Percentiles rank a stretch among this genome's conserved stretches.
phyloP scores from a whole-genome alignment of 2,888 invertebrate species.

The Plemyria rubiginata region DNA sequence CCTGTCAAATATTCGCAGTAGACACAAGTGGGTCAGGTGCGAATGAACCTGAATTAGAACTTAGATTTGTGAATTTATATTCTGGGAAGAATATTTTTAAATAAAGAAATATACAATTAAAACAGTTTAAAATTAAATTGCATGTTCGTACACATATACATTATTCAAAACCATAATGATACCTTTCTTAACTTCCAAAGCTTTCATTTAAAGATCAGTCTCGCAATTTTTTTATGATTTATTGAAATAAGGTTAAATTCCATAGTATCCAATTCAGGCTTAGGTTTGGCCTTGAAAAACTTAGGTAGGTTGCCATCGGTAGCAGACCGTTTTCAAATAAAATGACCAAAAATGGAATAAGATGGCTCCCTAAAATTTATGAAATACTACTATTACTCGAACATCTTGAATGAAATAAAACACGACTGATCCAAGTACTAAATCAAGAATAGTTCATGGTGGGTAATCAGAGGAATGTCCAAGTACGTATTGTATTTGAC shows the following conservation, averaged over 20 bases:
- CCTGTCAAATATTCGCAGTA: conserved; percentile 22
- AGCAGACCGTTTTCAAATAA: conserved; percentile 25
- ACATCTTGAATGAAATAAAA: too few relatives aligned
- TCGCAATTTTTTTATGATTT: conserved; percentile 36
- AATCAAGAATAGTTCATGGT: too few relatives aligned
- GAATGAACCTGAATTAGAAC: conserved; percentile 7
- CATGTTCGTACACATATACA: too few relatives aligned
- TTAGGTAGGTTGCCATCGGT: conserved; percentile 28
- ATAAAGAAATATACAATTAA: too few relatives aligned
- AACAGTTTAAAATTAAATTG: too few relatives aligned
- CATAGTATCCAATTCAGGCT: conserved; percentile 38
- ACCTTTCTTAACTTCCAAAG: conserved; percentile 13
- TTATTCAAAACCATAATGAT: conserved; percentile 1
- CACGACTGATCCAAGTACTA: too few relatives aligned
- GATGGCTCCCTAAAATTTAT: not conserved
- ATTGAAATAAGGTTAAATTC: conserved; percentile 37
- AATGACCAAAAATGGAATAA: not conserved
- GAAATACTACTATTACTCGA: too few relatives aligned
- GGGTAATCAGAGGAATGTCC: too few relatives aligned
- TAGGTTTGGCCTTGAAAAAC: conserved; percentile 38
- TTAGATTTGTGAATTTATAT: not conserved
- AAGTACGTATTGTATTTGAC: too few relatives aligned
- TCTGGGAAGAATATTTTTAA: not conserved
- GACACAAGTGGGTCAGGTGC: conserved; percentile 26
- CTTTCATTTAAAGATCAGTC: conserved; percentile 24